These are phyloP conservation scores for Cyanistes caeruleus DNA, from an alignment of 2,113 vertebrate species.

Conservation along the genomic window DNA sequence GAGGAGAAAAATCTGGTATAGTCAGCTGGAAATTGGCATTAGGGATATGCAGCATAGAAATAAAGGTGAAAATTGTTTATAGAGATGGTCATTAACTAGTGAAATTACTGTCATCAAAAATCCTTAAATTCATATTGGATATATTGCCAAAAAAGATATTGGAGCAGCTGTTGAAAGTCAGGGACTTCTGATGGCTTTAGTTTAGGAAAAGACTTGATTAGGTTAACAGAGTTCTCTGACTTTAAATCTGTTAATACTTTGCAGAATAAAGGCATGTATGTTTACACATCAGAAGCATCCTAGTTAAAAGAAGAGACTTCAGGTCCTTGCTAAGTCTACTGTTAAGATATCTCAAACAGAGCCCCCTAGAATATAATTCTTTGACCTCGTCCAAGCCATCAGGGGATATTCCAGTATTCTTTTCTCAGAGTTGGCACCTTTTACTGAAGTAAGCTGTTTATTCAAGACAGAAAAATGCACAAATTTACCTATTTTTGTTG, in stretches of 20 bases:
- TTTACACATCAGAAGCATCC: neutral
- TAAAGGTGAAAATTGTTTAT: neutral
- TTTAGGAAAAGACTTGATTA: neutral
- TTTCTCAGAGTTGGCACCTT: neutral
- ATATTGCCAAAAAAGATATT: neutral
- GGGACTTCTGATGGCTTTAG: neutral
- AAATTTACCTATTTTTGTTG: neutral
- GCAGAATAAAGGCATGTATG: neutral
- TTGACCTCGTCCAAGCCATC: neutral
- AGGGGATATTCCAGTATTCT: neutral
- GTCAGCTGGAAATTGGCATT: neutral
- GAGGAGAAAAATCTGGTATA: neutral
- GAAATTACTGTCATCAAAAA: neutral
- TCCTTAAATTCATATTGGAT: neutral
- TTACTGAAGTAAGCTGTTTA: neutral
- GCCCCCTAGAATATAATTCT: neutral
- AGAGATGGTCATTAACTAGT: neutral
- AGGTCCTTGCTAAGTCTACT: neutral
- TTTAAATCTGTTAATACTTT: neutral
- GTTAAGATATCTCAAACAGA: neutral
- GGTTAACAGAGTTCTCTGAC: neutral
- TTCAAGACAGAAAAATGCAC: neutral
- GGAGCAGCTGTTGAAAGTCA: neutral
- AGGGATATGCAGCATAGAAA: neutral
- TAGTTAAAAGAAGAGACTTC: neutral